Conservation (phyloP, 2,888 invertebrate species). For the Drosophila limbata region DNA sequence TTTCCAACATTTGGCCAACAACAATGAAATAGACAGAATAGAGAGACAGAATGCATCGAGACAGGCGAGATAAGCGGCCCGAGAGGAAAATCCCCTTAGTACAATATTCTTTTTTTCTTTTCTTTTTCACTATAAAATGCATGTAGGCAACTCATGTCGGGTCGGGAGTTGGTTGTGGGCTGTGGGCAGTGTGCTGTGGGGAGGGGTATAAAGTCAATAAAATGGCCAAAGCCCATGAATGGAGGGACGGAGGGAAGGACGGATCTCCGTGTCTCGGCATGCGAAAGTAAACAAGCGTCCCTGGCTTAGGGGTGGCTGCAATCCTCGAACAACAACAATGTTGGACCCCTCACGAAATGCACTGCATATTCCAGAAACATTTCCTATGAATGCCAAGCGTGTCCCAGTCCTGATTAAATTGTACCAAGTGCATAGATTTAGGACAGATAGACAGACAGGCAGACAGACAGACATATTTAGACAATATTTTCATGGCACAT, state of each 20-base stretch:
- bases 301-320: conserved; percentile 58
- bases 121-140: conserved; percentile 17
- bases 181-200: background rate
- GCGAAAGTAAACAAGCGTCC: conserved; percentile 58
- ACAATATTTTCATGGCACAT: conserved; percentile 56
- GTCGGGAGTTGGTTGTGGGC: background rate
- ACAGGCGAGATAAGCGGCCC: conserved; percentile 50
- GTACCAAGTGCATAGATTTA: conserved; percentile 64
- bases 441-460: background rate
- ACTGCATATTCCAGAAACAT: conserved; percentile 47
- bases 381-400: conserved; percentile 40
- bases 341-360: conserved; percentile 30
- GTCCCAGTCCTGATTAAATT: conserved; percentile 69
- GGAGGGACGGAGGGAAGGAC: conserved; percentile 19
- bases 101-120: conserved; percentile 22
- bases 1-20: conserved; percentile 79
- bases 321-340: conserved; percentile 18
- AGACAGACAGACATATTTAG: conserved; percentile 32
- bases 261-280: conserved; percentile 29
- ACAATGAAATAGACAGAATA: conserved; percentile 55
- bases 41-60: conserved; percentile 34
- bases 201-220: conserved; percentile 63
- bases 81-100: conserved; percentile 38
- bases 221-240: conserved; percentile 52
- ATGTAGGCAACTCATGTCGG: conserved; percentile 17